Percentiles rank a stretch among this genome's conserved stretches.
Conservation (phyloP, 2,797 vertebrate genomes). For the Malurus splendens region DNA sequence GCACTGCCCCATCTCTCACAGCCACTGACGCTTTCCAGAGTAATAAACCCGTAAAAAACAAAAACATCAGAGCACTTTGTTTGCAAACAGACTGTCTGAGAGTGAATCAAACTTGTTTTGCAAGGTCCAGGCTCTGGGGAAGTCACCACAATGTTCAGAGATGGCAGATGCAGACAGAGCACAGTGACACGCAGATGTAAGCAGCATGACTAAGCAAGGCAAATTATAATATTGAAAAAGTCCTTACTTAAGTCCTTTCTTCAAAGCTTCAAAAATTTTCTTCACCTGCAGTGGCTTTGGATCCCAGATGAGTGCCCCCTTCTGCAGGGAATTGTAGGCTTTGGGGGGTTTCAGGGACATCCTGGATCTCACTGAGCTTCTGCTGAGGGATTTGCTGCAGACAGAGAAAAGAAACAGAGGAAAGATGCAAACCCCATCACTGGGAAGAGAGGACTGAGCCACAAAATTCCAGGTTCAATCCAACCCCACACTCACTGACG, state of each 20-base stretch:
- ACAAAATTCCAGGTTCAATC: fast-evolving
- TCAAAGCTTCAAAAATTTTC: conserved; percentile 85
- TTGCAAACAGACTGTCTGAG: neutral
- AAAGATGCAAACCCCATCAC: neutral
- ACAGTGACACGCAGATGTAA: neutral
- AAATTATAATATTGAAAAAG: neutral
- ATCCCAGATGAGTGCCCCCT: conserved; percentile 62
- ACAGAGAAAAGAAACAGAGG: neutral
- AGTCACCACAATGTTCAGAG: neutral
- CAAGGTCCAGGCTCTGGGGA: neutral
- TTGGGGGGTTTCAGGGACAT: conserved; percentile 72
- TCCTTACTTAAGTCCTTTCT: conserved; percentile 88
- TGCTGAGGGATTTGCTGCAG: conserved; percentile 74
- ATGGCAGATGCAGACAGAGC: neutral
- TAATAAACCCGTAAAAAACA: neutral
- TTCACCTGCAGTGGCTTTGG: conserved; percentile 87
- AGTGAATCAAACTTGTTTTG: neutral
- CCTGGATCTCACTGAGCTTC: conserved; percentile 81
- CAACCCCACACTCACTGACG: fast-evolving
- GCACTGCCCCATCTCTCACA: neutral
- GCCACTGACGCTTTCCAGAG: fast-evolving
- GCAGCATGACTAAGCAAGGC: neutral
- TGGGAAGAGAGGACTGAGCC: neutral
- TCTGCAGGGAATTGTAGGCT: conserved; percentile 72
- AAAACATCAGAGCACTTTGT: neutral